A percentile compares a stretch with the other conserved stretches of the same genome.
Evolutionary conservation across 2,113 vertebrate species (phyloP).

Genomic region (Strix uralensis): DNA sequence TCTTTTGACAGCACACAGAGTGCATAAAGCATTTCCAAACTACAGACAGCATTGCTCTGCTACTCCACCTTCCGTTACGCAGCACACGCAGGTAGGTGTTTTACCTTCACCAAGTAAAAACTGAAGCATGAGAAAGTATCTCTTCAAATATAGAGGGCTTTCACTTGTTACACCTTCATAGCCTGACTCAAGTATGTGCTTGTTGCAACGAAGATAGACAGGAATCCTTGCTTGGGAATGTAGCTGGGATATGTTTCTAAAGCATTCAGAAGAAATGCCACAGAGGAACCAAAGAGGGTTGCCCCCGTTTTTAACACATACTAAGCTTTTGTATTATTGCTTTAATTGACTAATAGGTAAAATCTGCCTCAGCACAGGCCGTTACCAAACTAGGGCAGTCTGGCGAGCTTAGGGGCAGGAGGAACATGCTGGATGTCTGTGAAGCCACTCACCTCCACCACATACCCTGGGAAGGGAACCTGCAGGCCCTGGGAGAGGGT

Average conservation of each 20-base stretch:
- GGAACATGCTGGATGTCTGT: accelerated
- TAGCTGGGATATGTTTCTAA: background rate
- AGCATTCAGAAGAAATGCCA: background rate
- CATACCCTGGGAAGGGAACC: background rate
- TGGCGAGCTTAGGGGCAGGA: background rate
- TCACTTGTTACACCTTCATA: background rate
- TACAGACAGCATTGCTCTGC: background rate
- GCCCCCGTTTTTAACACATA: background rate
- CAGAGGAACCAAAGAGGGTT: background rate
- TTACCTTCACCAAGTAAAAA: background rate
- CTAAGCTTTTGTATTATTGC: background rate
- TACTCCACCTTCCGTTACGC: no score
- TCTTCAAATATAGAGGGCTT: background rate
- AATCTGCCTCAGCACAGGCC: background rate
- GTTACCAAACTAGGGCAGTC: background rate
- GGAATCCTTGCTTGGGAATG: background rate
- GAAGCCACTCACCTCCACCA: background rate
- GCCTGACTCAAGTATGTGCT: background rate
- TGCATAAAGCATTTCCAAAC: background rate
- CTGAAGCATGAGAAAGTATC: background rate
- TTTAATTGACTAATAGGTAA: background rate
- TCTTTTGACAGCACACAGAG: background rate
- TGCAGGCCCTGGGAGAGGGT: background rate
- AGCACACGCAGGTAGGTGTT: background rate
- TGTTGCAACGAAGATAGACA: background rate